A percentile compares a stretch with the other conserved stretches of the same genome.
These are phyloP conservation scores for Cacoxenus indagator DNA, from an alignment of 2,888 invertebrate genomes.

Conservation along the genomic window DNA sequence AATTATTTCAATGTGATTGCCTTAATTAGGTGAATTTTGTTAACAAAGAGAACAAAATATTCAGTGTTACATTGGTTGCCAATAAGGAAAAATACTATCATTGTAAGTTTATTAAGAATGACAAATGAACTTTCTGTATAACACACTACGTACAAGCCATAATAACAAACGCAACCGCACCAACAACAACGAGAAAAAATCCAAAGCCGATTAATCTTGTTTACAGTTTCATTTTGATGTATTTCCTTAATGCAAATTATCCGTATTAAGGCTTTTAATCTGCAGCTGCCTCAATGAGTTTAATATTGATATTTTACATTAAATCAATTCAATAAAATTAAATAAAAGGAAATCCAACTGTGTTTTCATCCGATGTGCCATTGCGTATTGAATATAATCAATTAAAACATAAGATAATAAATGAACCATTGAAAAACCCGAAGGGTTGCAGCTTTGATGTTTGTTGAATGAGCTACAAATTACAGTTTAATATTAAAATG, in stretches of 20 bases:
- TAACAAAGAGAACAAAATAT: no score
- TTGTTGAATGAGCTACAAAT: background rate
- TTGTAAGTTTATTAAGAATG: conserved; percentile 3
- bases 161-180: no score
- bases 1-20: no score
- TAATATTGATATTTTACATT: conserved; percentile 59
- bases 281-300: conserved; percentile 37
- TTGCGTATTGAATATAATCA: background rate
- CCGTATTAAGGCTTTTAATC: background rate
- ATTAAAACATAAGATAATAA: conserved; percentile 12
- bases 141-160: background rate
- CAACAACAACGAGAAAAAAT: background rate
- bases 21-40: no score
- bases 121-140: background rate
- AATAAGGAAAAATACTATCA: no score
- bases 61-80: no score
- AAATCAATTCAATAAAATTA: conserved; percentile 59
- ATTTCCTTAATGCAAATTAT: background rate
- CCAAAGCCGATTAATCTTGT: background rate
- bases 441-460: background rate
- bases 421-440: background rate
- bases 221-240: background rate
- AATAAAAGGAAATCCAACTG: no score
- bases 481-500: background rate
- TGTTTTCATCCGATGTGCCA: background rate